phyloP scores from a whole-genome alignment of 2,888 invertebrate species.

The Rhagophthalmus giganteus region DNA sequence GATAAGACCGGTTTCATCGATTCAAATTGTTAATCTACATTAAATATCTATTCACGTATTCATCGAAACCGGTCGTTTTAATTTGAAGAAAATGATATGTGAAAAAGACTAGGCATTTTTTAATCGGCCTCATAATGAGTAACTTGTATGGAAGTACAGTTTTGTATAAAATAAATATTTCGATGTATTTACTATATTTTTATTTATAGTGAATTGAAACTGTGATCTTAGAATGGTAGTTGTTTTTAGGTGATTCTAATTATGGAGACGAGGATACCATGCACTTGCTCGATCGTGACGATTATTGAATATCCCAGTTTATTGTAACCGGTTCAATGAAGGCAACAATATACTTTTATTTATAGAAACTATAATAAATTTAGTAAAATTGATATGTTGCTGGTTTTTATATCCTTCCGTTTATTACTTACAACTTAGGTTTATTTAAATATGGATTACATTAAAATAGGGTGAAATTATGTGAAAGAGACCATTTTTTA shows the following conservation, averaged over 20 bases:
- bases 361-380: too few relatives aligned
- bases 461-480: too few relatives aligned
- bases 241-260: slow-evolving; percentile 23
- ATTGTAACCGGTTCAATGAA: too few relatives aligned
- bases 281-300: slow-evolving; percentile 15
- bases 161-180: slow-evolving; percentile 25
- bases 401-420: too few relatives aligned
- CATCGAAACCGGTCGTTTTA: too few relatives aligned
- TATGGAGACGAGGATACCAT: slow-evolving; percentile 10
- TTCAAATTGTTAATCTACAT: too few relatives aligned
- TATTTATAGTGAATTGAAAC: background rate
- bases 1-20: slow-evolving; percentile 4
- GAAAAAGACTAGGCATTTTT: background rate
- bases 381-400: too few relatives aligned
- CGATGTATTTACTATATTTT: slow-evolving; percentile 7
- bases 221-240: slow-evolving; percentile 17
- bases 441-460: too few relatives aligned
- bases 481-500: too few relatives aligned
- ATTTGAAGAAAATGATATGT: background rate
- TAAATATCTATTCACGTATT: background rate
- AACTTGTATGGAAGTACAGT: slow-evolving; percentile 19
- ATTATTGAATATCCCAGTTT: too few relatives aligned
- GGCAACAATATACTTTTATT: too few relatives aligned
- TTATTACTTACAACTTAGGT: too few relatives aligned
- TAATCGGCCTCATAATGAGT: background rate